A percentile compares a stretch with the other conserved stretches of the same genome.
Evolutionary conservation across 2,797 vertebrate species (phyloP).

Genomic region (Lacerta agilis): DNA sequence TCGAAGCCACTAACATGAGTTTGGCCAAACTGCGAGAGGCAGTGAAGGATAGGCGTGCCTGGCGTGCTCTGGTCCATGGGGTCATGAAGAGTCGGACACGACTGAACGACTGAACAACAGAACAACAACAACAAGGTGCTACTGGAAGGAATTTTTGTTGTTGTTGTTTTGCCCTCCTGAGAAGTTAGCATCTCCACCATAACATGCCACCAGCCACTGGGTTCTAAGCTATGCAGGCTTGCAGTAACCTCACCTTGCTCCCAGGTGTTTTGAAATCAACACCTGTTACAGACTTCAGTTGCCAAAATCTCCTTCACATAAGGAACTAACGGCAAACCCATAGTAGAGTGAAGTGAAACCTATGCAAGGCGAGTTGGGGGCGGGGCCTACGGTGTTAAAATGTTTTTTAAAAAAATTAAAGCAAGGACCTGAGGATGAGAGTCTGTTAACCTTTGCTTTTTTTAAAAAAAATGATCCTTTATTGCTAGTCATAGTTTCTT

Average conservation of each 20-base stretch:
- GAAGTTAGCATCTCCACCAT: no score
- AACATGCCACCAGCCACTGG: not conserved
- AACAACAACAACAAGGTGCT: no score
- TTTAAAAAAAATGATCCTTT: not conserved
- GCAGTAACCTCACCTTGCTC: not conserved
- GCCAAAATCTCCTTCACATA: not conserved
- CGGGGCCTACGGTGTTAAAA: not conserved
- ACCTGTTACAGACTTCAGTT: not conserved
- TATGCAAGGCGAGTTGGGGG: not conserved
- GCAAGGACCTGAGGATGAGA: not conserved
- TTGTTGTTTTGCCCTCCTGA: no score
- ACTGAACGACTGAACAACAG: no score
- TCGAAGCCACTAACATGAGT: no score
- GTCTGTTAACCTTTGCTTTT: not conserved
- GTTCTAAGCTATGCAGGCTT: not conserved
- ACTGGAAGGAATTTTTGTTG: no score
- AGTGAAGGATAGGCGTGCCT: no score
- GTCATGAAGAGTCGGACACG: no score
- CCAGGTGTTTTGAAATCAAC: not conserved
- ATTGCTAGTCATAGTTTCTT: not conserved
- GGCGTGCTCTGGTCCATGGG: no score
- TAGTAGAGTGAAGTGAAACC: not conserved
- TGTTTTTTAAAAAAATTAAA: not conserved
- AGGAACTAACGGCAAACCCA: not conserved
- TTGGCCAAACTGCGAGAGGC: no score